Conservation (phyloP, 1,140 invertebrate species). For the Drosophila prosaltans region DNA sequence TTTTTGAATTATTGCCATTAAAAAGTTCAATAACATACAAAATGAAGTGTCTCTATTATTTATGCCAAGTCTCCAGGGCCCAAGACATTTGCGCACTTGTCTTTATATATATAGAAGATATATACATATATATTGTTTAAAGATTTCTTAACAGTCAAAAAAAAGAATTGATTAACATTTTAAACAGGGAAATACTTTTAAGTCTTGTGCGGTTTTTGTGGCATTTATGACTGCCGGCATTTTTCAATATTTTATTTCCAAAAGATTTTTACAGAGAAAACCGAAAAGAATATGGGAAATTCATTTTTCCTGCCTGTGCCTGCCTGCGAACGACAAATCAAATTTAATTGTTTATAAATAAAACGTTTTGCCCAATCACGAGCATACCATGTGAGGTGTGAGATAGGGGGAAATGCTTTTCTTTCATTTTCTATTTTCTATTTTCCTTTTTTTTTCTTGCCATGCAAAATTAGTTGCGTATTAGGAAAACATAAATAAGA, state of each 20-base stretch:
- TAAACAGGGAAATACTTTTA: slow-evolving; percentile 75
- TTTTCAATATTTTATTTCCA: slow-evolving; percentile 71
- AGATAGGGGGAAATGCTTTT: background rate
- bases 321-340: slow-evolving; percentile 72
- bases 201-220: slow-evolving; percentile 40
- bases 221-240: slow-evolving; percentile 64
- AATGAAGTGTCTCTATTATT: slow-evolving; percentile 11
- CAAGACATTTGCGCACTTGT: slow-evolving; percentile 18
- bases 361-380: slow-evolving; percentile 77
- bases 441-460: slow-evolving; percentile 26
- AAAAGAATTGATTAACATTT: slow-evolving; percentile 71
- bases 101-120: slow-evolving; percentile 1
- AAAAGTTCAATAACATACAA: slow-evolving; percentile 20
- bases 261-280: slow-evolving; percentile 36
- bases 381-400: slow-evolving; percentile 12
- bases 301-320: slow-evolving; percentile 32
- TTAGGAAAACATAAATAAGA: slow-evolving; percentile 77
- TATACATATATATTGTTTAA: background rate
- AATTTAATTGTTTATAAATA: slow-evolving; percentile 82
- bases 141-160: slow-evolving; percentile 4
- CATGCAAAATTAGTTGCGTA: slow-evolving; percentile 75
- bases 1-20: background rate
- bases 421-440: slow-evolving; percentile 2
- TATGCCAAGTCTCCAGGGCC: slow-evolving; percentile 9
- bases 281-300: slow-evolving; percentile 26